phyloP scores from a whole-genome alignment of 2,888 invertebrate species.

The Rhodophaea formosa region DNA sequence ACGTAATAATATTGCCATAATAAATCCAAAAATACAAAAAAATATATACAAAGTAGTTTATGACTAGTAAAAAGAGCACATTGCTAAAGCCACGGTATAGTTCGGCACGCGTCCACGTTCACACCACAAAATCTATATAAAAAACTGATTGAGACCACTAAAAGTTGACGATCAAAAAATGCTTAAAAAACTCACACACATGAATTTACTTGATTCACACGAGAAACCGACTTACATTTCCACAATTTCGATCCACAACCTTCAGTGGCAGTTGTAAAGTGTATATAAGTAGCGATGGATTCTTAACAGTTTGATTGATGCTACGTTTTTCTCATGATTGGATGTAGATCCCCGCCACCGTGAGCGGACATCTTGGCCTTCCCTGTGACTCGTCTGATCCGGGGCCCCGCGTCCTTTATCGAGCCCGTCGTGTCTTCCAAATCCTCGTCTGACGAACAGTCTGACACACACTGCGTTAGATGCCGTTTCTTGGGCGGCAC shows the following conservation, averaged over 20 bases:
- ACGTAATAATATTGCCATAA: slow-evolving; percentile 46
- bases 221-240: slow-evolving; percentile 30
- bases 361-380: slow-evolving; percentile 68
- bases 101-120: slow-evolving; percentile 61
- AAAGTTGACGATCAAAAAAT: slow-evolving; percentile 44
- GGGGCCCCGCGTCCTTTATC: slow-evolving; percentile 60
- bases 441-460: slow-evolving; percentile 70
- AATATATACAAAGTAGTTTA: slow-evolving; percentile 73
- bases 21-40: slow-evolving; percentile 67
- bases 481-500: slow-evolving; percentile 69
- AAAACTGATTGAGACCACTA: slow-evolving; percentile 51
- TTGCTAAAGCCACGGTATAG: slow-evolving; percentile 50
- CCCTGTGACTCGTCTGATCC: slow-evolving; percentile 52
- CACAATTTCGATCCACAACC: slow-evolving; percentile 36
- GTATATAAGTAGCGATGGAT: slow-evolving; percentile 35
- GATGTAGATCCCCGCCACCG: slow-evolving; percentile 70
- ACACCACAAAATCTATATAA: slow-evolving; percentile 59
- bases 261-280: slow-evolving; percentile 46
- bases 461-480: slow-evolving; percentile 62
- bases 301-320: slow-evolving; percentile 22
- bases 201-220: slow-evolving; percentile 32
- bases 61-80: slow-evolving; percentile 76
- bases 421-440: slow-evolving; percentile 48
- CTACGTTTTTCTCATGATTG: slow-evolving; percentile 68
- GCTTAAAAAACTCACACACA: slow-evolving; percentile 42